phyloP scores from a whole-genome alignment of 2,797 vertebrate species.

The Macrochelys suwanniensis region DNA sequence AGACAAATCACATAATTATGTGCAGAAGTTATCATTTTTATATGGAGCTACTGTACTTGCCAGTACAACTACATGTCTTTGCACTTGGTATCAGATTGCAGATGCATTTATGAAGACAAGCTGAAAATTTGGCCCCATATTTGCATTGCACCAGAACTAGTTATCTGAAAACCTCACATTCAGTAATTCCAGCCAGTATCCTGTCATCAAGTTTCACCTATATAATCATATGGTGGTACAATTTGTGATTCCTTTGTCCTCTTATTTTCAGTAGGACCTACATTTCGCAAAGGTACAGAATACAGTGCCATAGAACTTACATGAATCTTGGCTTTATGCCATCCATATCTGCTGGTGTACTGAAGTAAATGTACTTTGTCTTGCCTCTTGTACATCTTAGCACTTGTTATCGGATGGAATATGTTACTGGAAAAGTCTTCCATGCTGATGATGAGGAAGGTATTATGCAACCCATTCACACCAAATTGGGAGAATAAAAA shows the following conservation, averaged over 20 bases:
- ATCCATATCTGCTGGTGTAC: not conserved
- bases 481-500: not conserved
- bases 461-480: not conserved
- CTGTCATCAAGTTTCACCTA: not conserved
- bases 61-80: not conserved
- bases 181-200: not conserved
- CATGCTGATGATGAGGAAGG: not conserved
- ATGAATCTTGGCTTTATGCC: not conserved
- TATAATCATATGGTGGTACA: not conserved
- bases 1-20: not conserved
- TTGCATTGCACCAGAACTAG: not conserved
- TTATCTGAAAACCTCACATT: not conserved
- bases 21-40: not conserved
- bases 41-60: not conserved
- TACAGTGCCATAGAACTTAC: not conserved
- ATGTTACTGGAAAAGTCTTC: not conserved
- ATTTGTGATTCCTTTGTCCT: not conserved
- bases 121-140: not conserved
- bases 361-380: not conserved
- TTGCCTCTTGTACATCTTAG: not conserved
- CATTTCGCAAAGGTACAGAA: not conserved
- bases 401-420: not conserved
- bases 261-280: not conserved
- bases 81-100: not conserved
- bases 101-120: not conserved